phyloP scores from a whole-genome alignment of 1,140 invertebrate species.

The Drosophila seguyi region DNA sequence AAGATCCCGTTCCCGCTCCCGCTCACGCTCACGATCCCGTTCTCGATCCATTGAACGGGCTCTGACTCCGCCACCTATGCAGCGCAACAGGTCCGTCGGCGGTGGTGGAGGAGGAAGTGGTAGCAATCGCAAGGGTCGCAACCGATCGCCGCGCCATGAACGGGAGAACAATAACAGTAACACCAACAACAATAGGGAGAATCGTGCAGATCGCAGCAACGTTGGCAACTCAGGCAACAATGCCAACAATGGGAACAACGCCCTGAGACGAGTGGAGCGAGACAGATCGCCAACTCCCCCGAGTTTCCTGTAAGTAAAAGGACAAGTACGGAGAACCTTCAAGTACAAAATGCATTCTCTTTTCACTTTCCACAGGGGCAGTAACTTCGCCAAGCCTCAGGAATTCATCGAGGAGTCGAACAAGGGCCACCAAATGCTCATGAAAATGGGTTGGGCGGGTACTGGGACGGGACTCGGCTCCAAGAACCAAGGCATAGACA shows the following conservation, averaged over 20 bases:
- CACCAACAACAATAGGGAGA: slow-evolving; percentile 48
- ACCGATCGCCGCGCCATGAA: slow-evolving; percentile 77
- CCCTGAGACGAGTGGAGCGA: slow-evolving; percentile 72
- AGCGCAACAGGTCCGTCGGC: slow-evolving; percentile 83
- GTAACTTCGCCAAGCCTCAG: slow-evolving; percentile 86
- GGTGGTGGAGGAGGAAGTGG: slow-evolving; percentile 42
- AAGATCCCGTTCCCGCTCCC: slow-evolving; percentile 78
- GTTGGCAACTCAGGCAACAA: slow-evolving; percentile 16
- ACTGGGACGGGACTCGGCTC: slow-evolving; percentile 94
- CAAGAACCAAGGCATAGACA: slow-evolving; percentile 97
- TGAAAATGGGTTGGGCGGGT: slow-evolving; percentile 97
- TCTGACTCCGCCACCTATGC: slow-evolving; percentile 53
- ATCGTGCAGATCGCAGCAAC: slow-evolving; percentile 37
- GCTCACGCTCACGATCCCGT: slow-evolving; percentile 88
- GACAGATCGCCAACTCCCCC: slow-evolving; percentile 92
- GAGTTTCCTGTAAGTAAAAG: slow-evolving; percentile 89
- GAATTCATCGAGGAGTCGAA: slow-evolving; percentile 93
- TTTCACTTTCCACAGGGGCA: slow-evolving; percentile 56
- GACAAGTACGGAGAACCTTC: accelerated
- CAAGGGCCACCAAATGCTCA: slow-evolving; percentile 97
- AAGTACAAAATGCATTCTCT: not conserved
- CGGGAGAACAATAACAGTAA: slow-evolving; percentile 60
- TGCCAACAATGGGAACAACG: slow-evolving; percentile 33
- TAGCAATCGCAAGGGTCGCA: slow-evolving; percentile 64
- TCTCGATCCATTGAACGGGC: slow-evolving; percentile 84